A percentile compares a stretch with the other conserved stretches of the same genome.
phyloP scores from a whole-genome alignment of 2,113 vertebrate species.

The Eretmochelys imbricata region DNA sequence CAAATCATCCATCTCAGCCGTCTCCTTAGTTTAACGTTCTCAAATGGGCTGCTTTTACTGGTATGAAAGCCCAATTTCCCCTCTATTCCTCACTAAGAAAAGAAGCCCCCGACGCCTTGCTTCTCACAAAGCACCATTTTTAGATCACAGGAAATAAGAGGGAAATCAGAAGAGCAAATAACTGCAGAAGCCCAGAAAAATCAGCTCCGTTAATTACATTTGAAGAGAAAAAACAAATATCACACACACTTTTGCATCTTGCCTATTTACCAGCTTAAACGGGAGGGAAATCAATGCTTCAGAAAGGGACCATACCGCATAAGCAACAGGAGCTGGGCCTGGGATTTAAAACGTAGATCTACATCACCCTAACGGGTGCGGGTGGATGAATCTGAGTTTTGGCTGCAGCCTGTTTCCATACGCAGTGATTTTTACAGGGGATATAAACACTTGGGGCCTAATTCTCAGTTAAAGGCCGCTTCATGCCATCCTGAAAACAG shows the following conservation, averaged over 20 bases:
- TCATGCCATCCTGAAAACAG: background rate
- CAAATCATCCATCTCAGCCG: background rate
- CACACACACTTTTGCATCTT: background rate
- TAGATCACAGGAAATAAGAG: background rate
- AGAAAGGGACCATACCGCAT: background rate
- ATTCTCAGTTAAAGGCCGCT: background rate
- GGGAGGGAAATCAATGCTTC: background rate
- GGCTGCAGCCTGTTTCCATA: background rate
- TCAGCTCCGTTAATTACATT: background rate
- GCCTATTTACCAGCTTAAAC: background rate
- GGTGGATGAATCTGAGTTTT: background rate
- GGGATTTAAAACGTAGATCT: background rate
- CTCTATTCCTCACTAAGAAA: background rate
- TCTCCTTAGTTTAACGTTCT: background rate
- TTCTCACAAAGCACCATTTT: accelerated
- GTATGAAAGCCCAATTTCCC: background rate
- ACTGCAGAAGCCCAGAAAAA: background rate
- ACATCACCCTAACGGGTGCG: background rate
- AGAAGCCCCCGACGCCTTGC: background rate
- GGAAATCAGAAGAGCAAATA: background rate
- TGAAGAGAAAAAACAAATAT: background rate
- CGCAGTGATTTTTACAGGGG: background rate
- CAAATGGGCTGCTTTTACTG: background rate
- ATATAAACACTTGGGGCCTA: background rate
- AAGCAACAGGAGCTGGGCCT: background rate